Base-by-base conservation (phyloP, 2,888 invertebrate species). In the Asteroscopus sphinx region DNA sequence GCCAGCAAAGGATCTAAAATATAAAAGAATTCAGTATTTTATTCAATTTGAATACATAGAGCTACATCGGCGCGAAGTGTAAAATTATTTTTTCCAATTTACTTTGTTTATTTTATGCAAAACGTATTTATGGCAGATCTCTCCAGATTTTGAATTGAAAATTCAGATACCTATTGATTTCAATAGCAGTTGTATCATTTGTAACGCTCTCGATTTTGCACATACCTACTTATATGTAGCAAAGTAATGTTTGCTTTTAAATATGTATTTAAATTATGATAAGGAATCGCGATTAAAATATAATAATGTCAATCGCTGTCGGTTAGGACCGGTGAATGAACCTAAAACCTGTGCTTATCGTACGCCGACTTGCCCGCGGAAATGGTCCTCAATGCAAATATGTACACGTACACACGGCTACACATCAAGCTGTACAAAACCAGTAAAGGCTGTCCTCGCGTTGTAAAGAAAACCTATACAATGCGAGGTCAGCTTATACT, bases 261-360 rank as follows among this genome's bases (percentile, higher is more conserved):
- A 54, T 44, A 37, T 42, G 2, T 21, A 17, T 36, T n/a, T n/a
- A n/a, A 26, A 28, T 16, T 36, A 28, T 46, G 81, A 81, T 81
- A 81, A 71, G 45, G 51, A 68, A 59, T 73, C 48, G 52, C 70
- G 68, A 79, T 73, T 62, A 49, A 68, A 55, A 65, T 39, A 54
- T 52, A 52, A 40, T 42, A 25, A 60, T 61, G 46, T 42, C 61
- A 47, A 76, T 70, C 57, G 45, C 54, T 42, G 55, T 52, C 69
- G 58, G 69, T 66, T 70, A 70, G 68, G 62, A 46, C 59, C 73
- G 61, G 89, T 89, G 84, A 90, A 86, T 80, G 87, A 90, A 86
- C 89, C 79, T 55, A 70, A 77, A 81, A 67, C 76, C 66, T 55
- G 59, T 40, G 76, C 80, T 90, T 89, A 91, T 90, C 89, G 87